Percentiles rank a stretch among this genome's conserved stretches.
phyloP scores from a whole-genome alignment of 2,113 vertebrate species.

The Periophthalmodon schlosseri region DNA sequence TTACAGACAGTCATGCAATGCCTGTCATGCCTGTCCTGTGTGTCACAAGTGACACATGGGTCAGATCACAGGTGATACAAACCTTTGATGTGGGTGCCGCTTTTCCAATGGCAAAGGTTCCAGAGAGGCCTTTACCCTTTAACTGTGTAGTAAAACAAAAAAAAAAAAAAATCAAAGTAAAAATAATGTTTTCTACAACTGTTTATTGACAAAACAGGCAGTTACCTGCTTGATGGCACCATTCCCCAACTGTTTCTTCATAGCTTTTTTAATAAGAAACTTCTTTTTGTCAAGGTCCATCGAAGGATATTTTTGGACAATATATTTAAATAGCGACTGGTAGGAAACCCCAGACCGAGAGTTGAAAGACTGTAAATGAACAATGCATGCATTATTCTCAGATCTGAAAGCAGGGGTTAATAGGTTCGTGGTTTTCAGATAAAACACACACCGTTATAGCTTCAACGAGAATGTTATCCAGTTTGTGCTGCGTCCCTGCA shows the following conservation, averaged over 20 bases:
- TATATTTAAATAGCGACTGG: constrained; percentile 90
- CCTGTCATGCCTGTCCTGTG: too few relatives aligned
- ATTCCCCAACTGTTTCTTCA: constrained; percentile 92
- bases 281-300: constrained; percentile 92
- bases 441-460: constrained; percentile 84
- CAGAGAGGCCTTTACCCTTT: constrained; percentile 95
- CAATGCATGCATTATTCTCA: background rate
- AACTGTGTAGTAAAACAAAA: constrained; percentile 62
- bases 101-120: constrained; percentile 93
- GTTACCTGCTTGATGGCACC: constrained; percentile 90
- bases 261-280: constrained; percentile 90
- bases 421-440: background rate
- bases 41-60: too few relatives aligned
- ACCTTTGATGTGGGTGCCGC: constrained; percentile 83
- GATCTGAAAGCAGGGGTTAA: background rate
- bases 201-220: background rate
- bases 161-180: background rate
- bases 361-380: constrained; percentile 82
- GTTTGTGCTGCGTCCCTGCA: constrained; percentile 88
- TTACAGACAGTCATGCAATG: background rate
- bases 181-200: background rate
- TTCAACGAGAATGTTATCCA: constrained; percentile 93
- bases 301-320: constrained; percentile 90
- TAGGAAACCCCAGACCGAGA: constrained; percentile 88
- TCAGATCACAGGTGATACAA: constrained; percentile 11